Evolutionary conservation across 2,888 invertebrate genomes (phyloP), one percentile per base, ranked within the genome.

Genomic region (Stenodera caucasica): DNA sequence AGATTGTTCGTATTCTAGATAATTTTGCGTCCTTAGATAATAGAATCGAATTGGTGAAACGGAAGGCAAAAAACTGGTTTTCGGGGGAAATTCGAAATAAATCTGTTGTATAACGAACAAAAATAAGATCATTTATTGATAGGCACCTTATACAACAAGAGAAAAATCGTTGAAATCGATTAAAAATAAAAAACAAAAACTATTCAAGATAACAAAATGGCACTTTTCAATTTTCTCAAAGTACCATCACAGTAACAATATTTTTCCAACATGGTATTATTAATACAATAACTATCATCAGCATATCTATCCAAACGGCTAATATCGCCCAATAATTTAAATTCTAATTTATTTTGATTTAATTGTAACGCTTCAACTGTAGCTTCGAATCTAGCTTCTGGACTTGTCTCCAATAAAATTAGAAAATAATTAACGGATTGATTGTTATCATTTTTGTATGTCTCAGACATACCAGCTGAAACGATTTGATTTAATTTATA

Each of bases 311-410:
- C 84, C n/a, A 86, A 73, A 15, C 87, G 81, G 73, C 87, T 89
- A n/a, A 90, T 81, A 35, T 84, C 82, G 8, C 88, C 88, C 8
- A 86, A 78, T 2, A 88, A 70, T 65, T 80, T 73, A 60, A 84
- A 81, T 30, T 52, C 49, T 29, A 49, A 55, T 7, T 49, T 52
- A 8, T 30, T 55, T 37, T 7, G 4, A n/a, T 59, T 64, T 49
- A 33, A 26, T 15, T 61, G 55, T 37, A 82, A 23, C 23, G 45
- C 78, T 11, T 83, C 78, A 0, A 91, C 84, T 0, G 90, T 90
- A 0, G 88, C 86, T 79, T 92, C 91, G 72, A 89, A 91, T 49
- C 85, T 81, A 0, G 85, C 86, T 60, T 84, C 88, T 1, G 91
- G 92, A 3, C 78, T 78, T 15, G 90, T 86, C 56, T 85, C 83